phyloP scores from a whole-genome alignment of 2,113 vertebrate genomes.

The Xiphophorus couchianus region DNA sequence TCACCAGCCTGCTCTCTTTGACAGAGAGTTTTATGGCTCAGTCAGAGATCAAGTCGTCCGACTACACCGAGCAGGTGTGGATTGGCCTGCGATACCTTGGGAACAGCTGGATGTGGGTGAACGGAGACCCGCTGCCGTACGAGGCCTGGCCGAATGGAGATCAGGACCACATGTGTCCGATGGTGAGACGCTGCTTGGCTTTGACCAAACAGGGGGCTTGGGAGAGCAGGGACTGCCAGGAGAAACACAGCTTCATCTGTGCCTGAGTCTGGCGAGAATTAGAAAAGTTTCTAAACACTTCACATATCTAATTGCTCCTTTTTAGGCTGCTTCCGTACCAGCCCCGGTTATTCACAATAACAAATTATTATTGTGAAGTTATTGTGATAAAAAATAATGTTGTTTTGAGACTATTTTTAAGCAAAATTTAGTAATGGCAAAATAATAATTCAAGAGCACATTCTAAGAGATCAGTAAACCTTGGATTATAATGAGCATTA shows the following conservation, averaged over 20 bases:
- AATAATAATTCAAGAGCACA: too few relatives aligned
- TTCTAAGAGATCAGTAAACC: too few relatives aligned
- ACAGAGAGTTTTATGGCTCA: not conserved
- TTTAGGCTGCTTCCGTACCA: too few relatives aligned
- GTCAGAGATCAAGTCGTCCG: rapidly evolving
- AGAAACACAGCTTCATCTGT: conserved; percentile 39
- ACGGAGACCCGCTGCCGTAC: not conserved
- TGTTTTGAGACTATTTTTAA: too few relatives aligned
- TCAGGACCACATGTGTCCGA: conserved; percentile 24
- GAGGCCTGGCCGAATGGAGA: not conserved
- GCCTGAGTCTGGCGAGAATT: not conserved
- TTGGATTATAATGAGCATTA: too few relatives aligned
- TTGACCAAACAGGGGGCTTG: conserved; percentile 29
- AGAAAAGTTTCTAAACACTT: not conserved
- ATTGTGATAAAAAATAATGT: too few relatives aligned
- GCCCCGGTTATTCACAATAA: too few relatives aligned
- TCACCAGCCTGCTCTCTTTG: conserved; percentile 19
- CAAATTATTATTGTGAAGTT: too few relatives aligned
- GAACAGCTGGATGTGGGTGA: conserved; percentile 46
- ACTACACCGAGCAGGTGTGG: conserved; percentile 17
- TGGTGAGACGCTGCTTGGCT: conserved; percentile 22
- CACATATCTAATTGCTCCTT: too few relatives aligned
- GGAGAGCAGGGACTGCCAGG: conserved; percentile 31
- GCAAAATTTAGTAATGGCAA: too few relatives aligned
- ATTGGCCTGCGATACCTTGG: conserved; percentile 41